A percentile compares a stretch with the other conserved stretches of the same genome.
Evolutionary conservation across 2,797 vertebrate species (phyloP).

Genomic region (Hippocampus kuda): DNA sequence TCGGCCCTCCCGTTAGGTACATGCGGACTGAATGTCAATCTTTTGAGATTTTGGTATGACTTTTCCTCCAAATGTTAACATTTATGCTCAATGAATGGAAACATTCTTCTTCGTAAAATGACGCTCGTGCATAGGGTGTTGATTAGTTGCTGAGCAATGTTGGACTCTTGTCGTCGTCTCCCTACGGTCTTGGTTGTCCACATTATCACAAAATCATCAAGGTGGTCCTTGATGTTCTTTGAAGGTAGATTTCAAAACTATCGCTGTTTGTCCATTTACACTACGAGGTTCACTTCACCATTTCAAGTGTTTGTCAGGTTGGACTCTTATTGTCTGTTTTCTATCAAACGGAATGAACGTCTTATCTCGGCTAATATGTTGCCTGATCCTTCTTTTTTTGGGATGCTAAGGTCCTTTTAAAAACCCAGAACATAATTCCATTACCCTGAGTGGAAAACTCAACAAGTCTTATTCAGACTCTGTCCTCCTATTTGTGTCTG

Average conservation of each 20-base stretch:
- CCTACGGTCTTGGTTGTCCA: neutral
- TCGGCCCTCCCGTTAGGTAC: neutral
- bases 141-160: neutral
- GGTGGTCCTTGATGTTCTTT: neutral
- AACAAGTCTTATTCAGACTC: neutral
- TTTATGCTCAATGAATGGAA: neutral
- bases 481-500: neutral
- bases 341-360: neutral
- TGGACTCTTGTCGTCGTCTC: too few species aligned
- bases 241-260: too few species aligned
- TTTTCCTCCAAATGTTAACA: neutral
- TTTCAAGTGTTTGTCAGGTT: conserved; percentile 7
- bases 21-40: neutral
- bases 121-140: neutral
- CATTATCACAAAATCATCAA: neutral
- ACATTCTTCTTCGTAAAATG: neutral
- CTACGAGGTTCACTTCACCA: neutral
- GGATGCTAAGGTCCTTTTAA: neutral
- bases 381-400: neutral
- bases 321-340: neutral
- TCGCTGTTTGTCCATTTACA: too few species aligned
- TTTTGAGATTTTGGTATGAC: neutral
- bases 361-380: neutral
- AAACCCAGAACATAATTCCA: neutral
- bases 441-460: neutral